Percentiles rank a stretch among this genome's conserved stretches.
phyloP scores from a whole-genome alignment of 2,797 vertebrate genomes.

The Taenioides sp. region DNA sequence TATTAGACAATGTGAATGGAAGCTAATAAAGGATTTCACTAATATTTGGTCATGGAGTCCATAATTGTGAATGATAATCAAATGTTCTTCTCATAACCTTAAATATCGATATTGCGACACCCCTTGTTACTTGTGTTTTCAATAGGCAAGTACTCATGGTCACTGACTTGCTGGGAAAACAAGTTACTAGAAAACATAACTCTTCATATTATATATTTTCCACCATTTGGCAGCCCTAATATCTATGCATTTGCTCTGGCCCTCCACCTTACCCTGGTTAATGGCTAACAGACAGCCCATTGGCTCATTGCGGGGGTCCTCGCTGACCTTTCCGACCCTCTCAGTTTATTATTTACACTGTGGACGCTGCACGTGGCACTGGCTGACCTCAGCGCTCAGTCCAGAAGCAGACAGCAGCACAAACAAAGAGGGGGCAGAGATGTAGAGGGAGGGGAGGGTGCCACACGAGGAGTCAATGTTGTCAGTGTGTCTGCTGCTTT shows the following conservation, averaged over 20 bases:
- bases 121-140: too few species aligned
- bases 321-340: conserved; percentile 58
- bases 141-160: too few species aligned
- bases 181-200: neutral
- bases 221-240: neutral
- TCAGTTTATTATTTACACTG: conserved; percentile 60
- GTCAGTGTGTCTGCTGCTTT: conserved; percentile 52
- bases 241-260: conserved; percentile 1
- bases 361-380: conserved; percentile 45
- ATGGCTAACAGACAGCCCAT: conserved; percentile 60
- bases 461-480: conserved; percentile 58
- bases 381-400: conserved; percentile 50
- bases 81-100: neutral
- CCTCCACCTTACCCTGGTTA: conserved; percentile 42
- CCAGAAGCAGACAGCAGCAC: conserved; percentile 27
- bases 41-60: neutral
- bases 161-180: too few species aligned
- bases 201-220: neutral
- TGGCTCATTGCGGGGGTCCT: conserved; percentile 55
- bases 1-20: neutral
- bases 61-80: neutral
- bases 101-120: neutral
- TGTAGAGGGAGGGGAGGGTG: conserved; percentile 2
- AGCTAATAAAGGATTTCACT: neutral
- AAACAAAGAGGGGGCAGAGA: conserved; percentile 16